A percentile compares a stretch with the other conserved stretches of the same genome.
Evolutionary conservation across 30 jellyfish, hydroid and myxozoan species (phyloP).

Genomic region (Hydractinia symbiolongicarpus): DNA sequence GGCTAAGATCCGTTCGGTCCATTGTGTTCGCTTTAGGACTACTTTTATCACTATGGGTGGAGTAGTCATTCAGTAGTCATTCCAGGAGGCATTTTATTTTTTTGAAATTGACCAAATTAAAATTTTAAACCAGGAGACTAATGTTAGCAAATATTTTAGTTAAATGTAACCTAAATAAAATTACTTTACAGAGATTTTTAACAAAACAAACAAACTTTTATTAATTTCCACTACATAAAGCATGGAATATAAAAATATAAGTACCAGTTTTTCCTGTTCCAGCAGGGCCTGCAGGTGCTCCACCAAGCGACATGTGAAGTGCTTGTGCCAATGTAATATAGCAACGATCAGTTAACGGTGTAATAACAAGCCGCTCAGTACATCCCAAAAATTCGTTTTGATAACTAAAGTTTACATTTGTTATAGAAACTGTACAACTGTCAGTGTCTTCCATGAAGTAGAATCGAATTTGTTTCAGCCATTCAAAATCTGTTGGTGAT

Average conservation of each 20-base stretch:
- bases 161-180: too few species aligned
- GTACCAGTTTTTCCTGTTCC: constrained; percentile 88
- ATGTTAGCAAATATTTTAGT: too few species aligned
- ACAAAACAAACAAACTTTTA: too few species aligned
- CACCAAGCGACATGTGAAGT: constrained; percentile 94
- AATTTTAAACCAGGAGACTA: too few species aligned
- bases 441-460: constrained; percentile 73
- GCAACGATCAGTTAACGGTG: constrained; percentile 91
- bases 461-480: constrained; percentile 86
- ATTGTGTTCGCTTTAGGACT: too few species aligned
- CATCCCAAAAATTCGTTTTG: constrained; percentile 89
- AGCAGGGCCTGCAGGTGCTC: constrained; percentile 98
- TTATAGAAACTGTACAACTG: constrained; percentile 69
- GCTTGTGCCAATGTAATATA: constrained; percentile 88
- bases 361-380: constrained; percentile 82
- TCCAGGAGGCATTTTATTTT: too few species aligned
- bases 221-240: too few species aligned
- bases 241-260: not conserved
- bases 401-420: constrained; percentile 68
- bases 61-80: too few species aligned
- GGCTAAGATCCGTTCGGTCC: too few species aligned
- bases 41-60: too few species aligned
- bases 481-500: constrained; percentile 73
- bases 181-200: too few species aligned
- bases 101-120: too few species aligned